These are phyloP conservation scores for Phocides pigmalion DNA, from an alignment of 1,140 invertebrate genomes.

Conservation along the genomic window DNA sequence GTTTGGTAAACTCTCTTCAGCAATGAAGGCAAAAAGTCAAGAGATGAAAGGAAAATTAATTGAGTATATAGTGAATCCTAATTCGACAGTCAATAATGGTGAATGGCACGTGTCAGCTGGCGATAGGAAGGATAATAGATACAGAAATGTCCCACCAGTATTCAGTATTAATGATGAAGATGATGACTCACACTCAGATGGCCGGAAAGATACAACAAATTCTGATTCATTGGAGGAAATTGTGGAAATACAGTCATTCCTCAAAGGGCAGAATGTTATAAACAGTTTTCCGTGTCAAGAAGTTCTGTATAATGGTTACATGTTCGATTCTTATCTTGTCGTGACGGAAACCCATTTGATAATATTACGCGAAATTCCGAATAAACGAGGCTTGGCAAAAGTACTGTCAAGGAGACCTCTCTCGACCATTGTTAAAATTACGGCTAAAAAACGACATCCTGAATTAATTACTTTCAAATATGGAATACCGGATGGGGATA, in stretches of 20 bases:
- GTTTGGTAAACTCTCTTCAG: constrained; percentile 91
- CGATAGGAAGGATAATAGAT: constrained; percentile 94
- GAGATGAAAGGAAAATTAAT: constrained; percentile 96
- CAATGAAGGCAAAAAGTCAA: constrained; percentile 94
- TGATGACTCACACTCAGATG: constrained; percentile 85
- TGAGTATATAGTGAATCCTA: constrained; percentile 96
- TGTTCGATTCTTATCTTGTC: constrained; percentile 93
- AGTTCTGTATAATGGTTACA: constrained; percentile 93
- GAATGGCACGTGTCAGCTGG: constrained; percentile 92
- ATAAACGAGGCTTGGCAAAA: constrained; percentile 90
- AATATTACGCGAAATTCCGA: constrained; percentile 92
- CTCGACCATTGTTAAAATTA: constrained; percentile 97
- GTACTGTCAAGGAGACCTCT: constrained; percentile 93
- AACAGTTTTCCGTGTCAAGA: constrained; percentile 96
- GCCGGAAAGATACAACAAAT: constrained; percentile 54
- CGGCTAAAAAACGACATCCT: constrained; percentile 96
- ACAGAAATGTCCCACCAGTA: constrained; percentile 95
- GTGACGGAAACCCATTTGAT: constrained; percentile 95
- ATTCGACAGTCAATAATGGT: constrained; percentile 83
- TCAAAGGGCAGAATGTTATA: constrained; percentile 93
- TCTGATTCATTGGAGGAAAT: constrained; percentile 69
- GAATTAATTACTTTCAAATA: constrained; percentile 98
- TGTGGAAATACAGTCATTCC: constrained; percentile 85
- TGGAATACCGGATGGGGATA: constrained; percentile 90
- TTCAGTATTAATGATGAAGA: constrained; percentile 98